A percentile compares a stretch with the other conserved stretches of the same genome.
Evolutionary conservation across 2,113 vertebrate genomes (phyloP).

Genomic region (Sorex araneus): DNA sequence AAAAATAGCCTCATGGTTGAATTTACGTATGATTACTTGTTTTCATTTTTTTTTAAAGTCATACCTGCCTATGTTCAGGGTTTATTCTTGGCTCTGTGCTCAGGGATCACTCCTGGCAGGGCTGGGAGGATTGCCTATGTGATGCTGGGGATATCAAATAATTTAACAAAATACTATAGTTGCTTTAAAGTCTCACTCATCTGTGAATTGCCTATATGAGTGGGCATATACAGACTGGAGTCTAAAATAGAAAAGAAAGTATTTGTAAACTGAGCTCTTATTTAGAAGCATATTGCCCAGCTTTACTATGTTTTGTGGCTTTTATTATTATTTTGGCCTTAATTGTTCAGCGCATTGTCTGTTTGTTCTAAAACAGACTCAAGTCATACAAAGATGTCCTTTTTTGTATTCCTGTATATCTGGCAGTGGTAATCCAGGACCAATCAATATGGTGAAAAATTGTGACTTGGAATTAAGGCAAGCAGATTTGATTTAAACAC

Average conservation of each 20-base stretch:
- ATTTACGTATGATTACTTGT: too few species aligned
- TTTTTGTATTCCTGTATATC: neutral
- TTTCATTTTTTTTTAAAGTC: too few species aligned
- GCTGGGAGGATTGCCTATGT: too few species aligned
- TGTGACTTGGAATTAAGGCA: neutral
- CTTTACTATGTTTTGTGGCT: neutral
- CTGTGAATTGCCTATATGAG: neutral
- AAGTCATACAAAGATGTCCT: neutral
- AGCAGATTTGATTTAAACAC: slow-evolving; percentile 30
- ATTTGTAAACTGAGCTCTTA: neutral
- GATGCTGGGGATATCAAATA: neutral
- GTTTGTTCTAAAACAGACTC: neutral
- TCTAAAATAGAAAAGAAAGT: slow-evolving; percentile 19
- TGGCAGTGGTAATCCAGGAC: neutral
- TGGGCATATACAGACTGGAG: neutral
- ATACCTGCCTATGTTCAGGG: neutral
- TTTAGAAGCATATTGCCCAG: neutral
- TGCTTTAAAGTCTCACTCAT: slow-evolving; percentile 26
- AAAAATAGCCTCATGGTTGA: neutral
- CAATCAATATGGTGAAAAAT: neutral
- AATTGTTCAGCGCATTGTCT: neutral
- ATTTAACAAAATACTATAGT: slow-evolving; percentile 23
- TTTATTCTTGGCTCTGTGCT: too few species aligned
- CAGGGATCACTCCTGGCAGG: too few species aligned
- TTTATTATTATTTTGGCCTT: neutral